Conservation (phyloP, 1,140 invertebrate genomes). For the Teleopsis dalmanni region DNA sequence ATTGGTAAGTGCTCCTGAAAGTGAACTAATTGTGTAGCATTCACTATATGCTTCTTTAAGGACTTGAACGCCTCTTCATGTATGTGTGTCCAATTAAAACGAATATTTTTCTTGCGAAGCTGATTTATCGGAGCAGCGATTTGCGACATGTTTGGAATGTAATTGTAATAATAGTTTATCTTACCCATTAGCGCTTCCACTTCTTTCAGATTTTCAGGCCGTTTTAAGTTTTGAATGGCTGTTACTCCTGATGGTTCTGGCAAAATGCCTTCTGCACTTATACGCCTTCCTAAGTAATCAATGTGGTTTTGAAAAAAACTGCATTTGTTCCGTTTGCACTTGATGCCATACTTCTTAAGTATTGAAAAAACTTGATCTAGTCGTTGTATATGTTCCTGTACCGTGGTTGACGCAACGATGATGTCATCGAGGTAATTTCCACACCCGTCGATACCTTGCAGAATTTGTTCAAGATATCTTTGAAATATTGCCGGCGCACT, state of each 20-base stretch:
- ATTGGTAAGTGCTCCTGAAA: conserved; percentile 46
- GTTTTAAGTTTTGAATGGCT: conserved; percentile 16
- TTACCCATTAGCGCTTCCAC: conserved; percentile 24
- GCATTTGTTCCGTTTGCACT: conserved; percentile 15
- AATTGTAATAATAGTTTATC: conserved; percentile 23
- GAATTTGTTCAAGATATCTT: conserved; percentile 19
- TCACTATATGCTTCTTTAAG: conserved; percentile 6
- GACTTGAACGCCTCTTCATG: conserved; percentile 5
- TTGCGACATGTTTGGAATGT: conserved; percentile 22
- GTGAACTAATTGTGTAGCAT: conserved; percentile 27
- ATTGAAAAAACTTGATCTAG: conserved; percentile 24
- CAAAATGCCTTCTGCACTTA: conserved; percentile 21
- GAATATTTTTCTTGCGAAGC: conserved; percentile 6
- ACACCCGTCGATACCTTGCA: conserved; percentile 32
- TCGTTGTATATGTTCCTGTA: conserved; percentile 22
- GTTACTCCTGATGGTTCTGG: conserved; percentile 13
- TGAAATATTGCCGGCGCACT: conserved; percentile 40
- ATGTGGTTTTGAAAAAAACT: conserved; percentile 20
- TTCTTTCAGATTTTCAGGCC: conserved; percentile 25
- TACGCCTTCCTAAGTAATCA: conserved; percentile 25
- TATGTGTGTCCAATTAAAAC: conserved; percentile 18
- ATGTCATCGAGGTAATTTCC: conserved; percentile 38
- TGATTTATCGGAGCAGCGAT: conserved; percentile 16
- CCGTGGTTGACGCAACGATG: conserved; percentile 20
- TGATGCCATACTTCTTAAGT: conserved; percentile 7